phyloP scores from a whole-genome alignment of 1,140 invertebrate genomes.

The Pomacea maculata region DNA sequence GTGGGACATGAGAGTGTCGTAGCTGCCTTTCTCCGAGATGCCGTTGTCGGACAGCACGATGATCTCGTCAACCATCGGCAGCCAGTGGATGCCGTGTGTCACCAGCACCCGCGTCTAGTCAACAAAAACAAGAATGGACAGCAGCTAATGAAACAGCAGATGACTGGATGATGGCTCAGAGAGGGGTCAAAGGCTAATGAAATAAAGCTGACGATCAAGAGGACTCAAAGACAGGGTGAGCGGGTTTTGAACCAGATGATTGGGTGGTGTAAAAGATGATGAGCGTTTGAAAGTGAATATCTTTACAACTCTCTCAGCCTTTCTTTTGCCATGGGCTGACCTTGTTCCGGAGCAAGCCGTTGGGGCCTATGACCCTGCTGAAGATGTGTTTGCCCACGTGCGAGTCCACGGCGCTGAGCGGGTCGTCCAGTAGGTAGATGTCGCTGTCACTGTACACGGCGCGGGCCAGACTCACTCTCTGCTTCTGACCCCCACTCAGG shows the following conservation, averaged over 20 bases:
- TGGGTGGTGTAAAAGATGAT: too few relatives aligned
- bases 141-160: too few relatives aligned
- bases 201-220: too few relatives aligned
- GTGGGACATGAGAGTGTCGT: constrained; percentile 48
- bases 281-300: too few relatives aligned
- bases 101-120: constrained; percentile 57
- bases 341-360: constrained; percentile 69
- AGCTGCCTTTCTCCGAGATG: constrained; percentile 58
- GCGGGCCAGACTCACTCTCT: constrained; percentile 63
- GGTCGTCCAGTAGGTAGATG: constrained; percentile 76
- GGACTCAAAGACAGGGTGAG: too few relatives aligned
- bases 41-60: constrained; percentile 54
- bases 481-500: constrained; percentile 66
- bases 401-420: constrained; percentile 65
- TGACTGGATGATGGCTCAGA: too few relatives aligned
- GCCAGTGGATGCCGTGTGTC: constrained; percentile 60
- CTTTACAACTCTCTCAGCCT: too few relatives aligned
- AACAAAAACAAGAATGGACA: not conserved
- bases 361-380: constrained; percentile 58
- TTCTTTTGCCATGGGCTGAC: constrained; percentile 6
- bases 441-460: constrained; percentile 68
- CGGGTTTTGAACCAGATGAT: too few relatives aligned
- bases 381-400: constrained; percentile 62
- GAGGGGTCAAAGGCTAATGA: too few relatives aligned
- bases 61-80: constrained; percentile 60